A percentile compares a stretch with the other conserved stretches of the same genome.
Evolutionary conservation across 2,888 invertebrate genomes (phyloP).

Genomic region (Mesorhabditis sp.): DNA sequence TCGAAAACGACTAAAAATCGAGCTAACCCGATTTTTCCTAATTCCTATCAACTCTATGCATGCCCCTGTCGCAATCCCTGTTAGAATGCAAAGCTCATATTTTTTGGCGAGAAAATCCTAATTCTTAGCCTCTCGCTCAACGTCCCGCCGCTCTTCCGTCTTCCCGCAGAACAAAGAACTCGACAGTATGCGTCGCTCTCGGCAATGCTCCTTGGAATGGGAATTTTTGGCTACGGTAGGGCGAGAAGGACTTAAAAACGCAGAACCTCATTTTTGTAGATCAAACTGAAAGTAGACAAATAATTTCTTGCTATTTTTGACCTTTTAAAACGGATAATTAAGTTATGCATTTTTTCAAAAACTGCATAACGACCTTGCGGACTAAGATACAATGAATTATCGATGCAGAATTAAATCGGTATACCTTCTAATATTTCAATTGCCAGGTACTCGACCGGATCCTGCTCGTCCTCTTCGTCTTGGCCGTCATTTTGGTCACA

Average conservation of each 20-base stretch:
- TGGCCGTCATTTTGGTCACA: slow-evolving; percentile 45
- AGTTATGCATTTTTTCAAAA: background rate
- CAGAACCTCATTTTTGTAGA: too few species aligned
- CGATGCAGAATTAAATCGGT: background rate
- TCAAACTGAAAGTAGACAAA: too few species aligned
- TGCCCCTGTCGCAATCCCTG: background rate
- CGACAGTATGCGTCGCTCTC: slow-evolving; percentile 30
- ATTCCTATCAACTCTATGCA: too few species aligned
- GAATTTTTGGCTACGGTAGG: slow-evolving; percentile 52
- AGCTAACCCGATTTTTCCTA: too few species aligned
- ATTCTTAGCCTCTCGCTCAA: slow-evolving; percentile 20
- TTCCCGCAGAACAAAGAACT: slow-evolving; percentile 30
- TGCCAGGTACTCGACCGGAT: slow-evolving; percentile 14
- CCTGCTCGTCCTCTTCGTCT: slow-evolving; percentile 47
- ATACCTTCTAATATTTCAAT: slow-evolving; percentile 22
- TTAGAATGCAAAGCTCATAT: background rate
- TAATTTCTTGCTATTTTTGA: background rate
- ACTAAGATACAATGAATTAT: too few species aligned
- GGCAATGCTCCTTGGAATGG: slow-evolving; percentile 55
- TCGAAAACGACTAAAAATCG: too few species aligned
- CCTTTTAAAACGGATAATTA: background rate
- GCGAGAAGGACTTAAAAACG: too few species aligned
- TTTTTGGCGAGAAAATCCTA: background rate
- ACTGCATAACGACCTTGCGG: too few species aligned
- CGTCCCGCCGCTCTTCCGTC: slow-evolving; percentile 28